These are phyloP conservation scores for Endotricha flammealis DNA, from an alignment of 2,888 invertebrate species.

Conservation along the genomic window DNA sequence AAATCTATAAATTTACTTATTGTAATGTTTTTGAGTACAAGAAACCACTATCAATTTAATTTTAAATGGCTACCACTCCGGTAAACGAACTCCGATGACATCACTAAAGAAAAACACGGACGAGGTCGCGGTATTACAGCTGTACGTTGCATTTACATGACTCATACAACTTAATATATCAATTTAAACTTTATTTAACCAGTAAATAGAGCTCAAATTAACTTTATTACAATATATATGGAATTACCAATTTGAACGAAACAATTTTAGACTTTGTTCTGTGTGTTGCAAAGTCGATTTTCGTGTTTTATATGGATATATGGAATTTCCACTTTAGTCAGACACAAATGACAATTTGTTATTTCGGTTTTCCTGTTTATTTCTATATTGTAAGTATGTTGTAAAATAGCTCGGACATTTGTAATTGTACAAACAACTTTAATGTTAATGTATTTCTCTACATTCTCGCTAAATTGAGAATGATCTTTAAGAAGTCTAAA, in stretches of 20 bases:
- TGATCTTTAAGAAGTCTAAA: no score
- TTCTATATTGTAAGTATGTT: slow-evolving; percentile 1
- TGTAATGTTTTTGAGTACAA: no score
- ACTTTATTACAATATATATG: no score
- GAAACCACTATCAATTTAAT: no score
- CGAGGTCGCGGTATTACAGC: neutral
- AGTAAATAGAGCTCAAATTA: no score
- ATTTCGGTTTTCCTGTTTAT: slow-evolving; percentile 9
- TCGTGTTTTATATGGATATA: neutral
- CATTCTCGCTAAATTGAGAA: no score
- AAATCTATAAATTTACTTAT: no score
- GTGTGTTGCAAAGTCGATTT: neutral
- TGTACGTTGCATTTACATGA: neutral
- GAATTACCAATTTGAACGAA: slow-evolving; percentile 2
- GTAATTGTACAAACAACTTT: no score
- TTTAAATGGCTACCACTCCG: no score
- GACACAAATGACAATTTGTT: slow-evolving; percentile 1
- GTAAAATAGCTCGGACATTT: no score
- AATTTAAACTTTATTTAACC: slow-evolving; percentile 1
- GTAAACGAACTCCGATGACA: neutral
- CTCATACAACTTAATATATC: no score
- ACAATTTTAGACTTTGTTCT: slow-evolving; percentile 1
- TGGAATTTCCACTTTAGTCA: slow-evolving; percentile 5
- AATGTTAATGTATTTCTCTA: no score
- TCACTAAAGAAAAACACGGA: neutral